Base-by-base conservation (phyloP, 2,797 vertebrate species). In the Molossus molossus region DNA sequence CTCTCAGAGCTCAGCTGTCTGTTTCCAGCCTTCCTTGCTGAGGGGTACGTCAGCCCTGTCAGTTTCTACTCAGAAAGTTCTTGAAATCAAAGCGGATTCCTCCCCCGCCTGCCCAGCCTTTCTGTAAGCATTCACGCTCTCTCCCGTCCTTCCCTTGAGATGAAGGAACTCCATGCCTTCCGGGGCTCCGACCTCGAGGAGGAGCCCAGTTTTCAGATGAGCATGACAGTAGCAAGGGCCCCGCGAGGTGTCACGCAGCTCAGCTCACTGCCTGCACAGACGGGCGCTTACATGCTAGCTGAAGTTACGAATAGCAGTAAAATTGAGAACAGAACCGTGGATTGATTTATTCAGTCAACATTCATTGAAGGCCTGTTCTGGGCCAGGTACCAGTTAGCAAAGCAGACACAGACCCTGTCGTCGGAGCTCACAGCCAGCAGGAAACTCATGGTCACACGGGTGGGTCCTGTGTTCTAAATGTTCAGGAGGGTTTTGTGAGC, bases 401-500 rank as follows among this genome's bases (percentile, higher is more conserved):
- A 37, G 72, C 87, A 82, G 20, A 65, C 57, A 84, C 11, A 33
- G 73, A 53, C 45, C 45, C 67, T 75, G 25, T 20, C 76, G 29
- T 8, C 25, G 81, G 64, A 67, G 20, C 17, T 37, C 53, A 17
- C 4, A 20, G 81, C 33, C 75, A 81, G 1, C 57, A 62, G 77
- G 75, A 81, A 15, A 70, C 13, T 40, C 21, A 25, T 6, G 8
- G 21, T 76, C 37, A 9, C 72, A 40, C 2, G 3, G 40, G 50
- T 76, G 21, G 33, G 60, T 27, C 67, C 45, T 89, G 33, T 64
- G 53, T 87, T 84, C 83, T 73, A 7, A 62, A 25, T 33, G 67
- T 84, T 91, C 33, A 60, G 23, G 76, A 84, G 58, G 75, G 33
- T 70, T 70, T 72, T 91, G 69, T 62, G 37, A 94, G 73, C 81